Conservation (phyloP, 2,113 vertebrate species). For the Charina bottae region DNA sequence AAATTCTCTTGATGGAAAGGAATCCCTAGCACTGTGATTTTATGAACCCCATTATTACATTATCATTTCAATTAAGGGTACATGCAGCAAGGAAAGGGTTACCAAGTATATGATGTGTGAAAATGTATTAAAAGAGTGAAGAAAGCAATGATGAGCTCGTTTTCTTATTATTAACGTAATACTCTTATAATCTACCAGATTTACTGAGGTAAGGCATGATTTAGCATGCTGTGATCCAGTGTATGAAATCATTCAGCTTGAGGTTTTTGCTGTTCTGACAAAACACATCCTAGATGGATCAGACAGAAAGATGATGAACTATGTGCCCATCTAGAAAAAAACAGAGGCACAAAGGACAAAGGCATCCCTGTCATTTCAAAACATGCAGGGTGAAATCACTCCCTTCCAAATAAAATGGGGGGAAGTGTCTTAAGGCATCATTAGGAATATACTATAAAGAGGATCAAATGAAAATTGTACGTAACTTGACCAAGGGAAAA, state of each 20-base stretch:
- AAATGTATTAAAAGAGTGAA: constrained; percentile 59
- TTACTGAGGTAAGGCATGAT: constrained; percentile 56
- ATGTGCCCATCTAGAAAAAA: constrained; percentile 25
- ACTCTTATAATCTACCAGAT: constrained; percentile 65
- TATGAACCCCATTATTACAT: not conserved
- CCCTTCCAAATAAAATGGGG: not conserved
- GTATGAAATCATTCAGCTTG: constrained; percentile 57
- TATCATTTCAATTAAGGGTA: constrained; percentile 31
- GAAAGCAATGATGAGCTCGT: constrained; percentile 48
- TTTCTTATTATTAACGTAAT: constrained; percentile 73
- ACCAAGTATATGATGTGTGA: constrained; percentile 49
- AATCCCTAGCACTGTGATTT: not conserved
- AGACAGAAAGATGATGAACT: constrained; percentile 38
- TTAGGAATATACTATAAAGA: constrained; percentile 21
- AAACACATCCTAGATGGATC: constrained; percentile 49
- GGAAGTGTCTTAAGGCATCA: not conserved
- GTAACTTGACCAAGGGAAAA: not conserved
- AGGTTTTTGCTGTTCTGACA: constrained; percentile 53
- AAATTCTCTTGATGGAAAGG: not conserved
- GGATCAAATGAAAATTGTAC: not conserved
- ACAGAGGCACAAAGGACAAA: constrained; percentile 31
- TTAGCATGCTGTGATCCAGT: constrained; percentile 51
- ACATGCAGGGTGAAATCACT: not conserved
- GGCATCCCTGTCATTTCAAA: not conserved
- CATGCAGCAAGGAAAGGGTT: constrained; percentile 52